Percentiles rank a stretch among this genome's conserved stretches.
Evolutionary conservation across 92 coral and sea anemone species (phyloP).

Genomic region (Muricea muricata): DNA sequence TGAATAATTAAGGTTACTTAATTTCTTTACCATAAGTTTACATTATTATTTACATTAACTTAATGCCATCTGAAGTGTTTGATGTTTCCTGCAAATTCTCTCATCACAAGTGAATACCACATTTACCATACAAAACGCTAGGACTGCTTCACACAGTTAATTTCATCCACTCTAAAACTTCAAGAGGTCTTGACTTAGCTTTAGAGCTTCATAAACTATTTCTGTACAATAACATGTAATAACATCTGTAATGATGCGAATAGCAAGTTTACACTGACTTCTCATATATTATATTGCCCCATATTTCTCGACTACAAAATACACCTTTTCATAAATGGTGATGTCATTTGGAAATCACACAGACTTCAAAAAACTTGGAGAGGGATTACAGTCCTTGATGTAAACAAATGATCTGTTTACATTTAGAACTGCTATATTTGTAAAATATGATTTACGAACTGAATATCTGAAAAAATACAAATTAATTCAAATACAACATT

Average conservation of each 20-base stretch:
- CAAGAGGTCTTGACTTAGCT: slow-evolving; percentile 24
- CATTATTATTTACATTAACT: neutral
- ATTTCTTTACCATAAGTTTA: too few relatives aligned
- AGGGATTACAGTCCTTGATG: too few relatives aligned
- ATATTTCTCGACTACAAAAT: too few relatives aligned
- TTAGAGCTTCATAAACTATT: slow-evolving; percentile 40
- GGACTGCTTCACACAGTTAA: neutral
- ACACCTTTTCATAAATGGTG: neutral
- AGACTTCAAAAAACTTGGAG: too few relatives aligned
- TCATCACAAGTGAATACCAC: neutral
- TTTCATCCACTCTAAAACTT: slow-evolving; percentile 33
- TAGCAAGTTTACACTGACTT: neutral
- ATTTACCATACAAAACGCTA: neutral
- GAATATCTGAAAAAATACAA: neutral
- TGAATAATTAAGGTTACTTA: too few relatives aligned
- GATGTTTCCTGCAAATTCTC: neutral
- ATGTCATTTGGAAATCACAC: neutral
- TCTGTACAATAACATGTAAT: slow-evolving; percentile 4
- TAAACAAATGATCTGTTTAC: too few relatives aligned
- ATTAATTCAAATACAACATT: too few relatives aligned
- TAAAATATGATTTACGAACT: too few relatives aligned
- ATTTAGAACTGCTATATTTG: too few relatives aligned
- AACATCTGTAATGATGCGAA: neutral
- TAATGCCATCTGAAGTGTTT: neutral
- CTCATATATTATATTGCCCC: neutral